phyloP scores from a whole-genome alignment of 2,113 vertebrate genomes.

The Pao palembangensis region DNA sequence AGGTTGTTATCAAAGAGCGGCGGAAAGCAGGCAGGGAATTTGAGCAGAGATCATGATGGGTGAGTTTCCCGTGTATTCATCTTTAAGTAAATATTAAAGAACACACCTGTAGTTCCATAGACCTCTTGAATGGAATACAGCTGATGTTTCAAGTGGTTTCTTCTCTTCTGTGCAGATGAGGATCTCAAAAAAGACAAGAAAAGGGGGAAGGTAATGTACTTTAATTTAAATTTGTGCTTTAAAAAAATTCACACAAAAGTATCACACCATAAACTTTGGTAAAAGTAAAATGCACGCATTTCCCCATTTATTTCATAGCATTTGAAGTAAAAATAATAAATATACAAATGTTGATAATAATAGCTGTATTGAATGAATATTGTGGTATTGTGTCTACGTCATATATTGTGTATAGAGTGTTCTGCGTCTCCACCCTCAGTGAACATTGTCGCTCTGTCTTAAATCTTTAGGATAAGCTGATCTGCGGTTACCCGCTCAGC shows the following conservation, averaged over 20 bases:
- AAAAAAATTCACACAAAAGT: no score
- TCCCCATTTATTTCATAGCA: no score
- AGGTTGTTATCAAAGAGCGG: conserved; percentile 19
- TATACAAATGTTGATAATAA: no score
- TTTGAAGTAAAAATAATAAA: no score
- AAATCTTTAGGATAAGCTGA: conserved; percentile 41
- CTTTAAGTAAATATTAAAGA: background rate
- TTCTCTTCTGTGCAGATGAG: conserved; percentile 56
- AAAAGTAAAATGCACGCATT: no score
- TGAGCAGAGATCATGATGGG: conserved; percentile 57
- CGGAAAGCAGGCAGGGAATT: conserved; percentile 1
- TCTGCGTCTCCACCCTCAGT: background rate
- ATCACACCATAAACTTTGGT: no score
- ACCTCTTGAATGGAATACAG: background rate
- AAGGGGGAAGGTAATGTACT: conserved; percentile 62
- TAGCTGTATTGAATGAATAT: no score
- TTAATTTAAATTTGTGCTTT: background rate
- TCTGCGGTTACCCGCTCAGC: conserved; percentile 85
- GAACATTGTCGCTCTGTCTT: background rate
- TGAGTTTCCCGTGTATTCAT: conserved; percentile 33
- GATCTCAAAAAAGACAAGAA: conserved; percentile 39
- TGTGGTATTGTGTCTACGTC: no score
- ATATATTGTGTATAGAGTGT: no score
- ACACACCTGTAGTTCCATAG: background rate
- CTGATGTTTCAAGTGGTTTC: background rate